Evolutionary conservation across 1,140 invertebrate species (phyloP).

Genomic region (Cryptotermes secundus): DNA sequence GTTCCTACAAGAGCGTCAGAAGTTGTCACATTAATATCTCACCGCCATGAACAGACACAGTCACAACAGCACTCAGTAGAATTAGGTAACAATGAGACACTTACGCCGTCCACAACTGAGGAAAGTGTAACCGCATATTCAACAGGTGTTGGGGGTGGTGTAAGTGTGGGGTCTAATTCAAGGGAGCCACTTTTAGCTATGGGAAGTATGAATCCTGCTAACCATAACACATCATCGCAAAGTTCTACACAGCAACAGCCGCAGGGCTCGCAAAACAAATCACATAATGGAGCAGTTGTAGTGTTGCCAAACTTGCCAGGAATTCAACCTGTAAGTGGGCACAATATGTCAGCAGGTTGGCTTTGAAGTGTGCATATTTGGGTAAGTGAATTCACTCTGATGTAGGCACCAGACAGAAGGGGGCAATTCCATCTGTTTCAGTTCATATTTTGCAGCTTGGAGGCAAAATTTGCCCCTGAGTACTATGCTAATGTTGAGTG

Average conservation of each 20-base stretch:
- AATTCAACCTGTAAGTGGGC: slow-evolving; percentile 62
- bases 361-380: slow-evolving; percentile 47
- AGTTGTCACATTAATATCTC: background rate
- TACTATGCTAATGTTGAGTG: too few species aligned
- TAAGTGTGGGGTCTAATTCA: slow-evolving; percentile 19
- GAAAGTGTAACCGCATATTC: slow-evolving; percentile 49
- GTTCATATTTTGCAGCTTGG: background rate
- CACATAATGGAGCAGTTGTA: slow-evolving; percentile 51
- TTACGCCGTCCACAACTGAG: slow-evolving; percentile 57
- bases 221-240: slow-evolving; percentile 24
- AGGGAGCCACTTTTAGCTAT: background rate
- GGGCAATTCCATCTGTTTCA: background rate
- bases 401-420: background rate
- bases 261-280: slow-evolving; percentile 34
- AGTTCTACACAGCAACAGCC: background rate
- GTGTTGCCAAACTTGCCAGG: slow-evolving; percentile 58
- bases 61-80: slow-evolving; percentile 24
- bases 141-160: slow-evolving; percentile 28
- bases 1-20: slow-evolving; percentile 52
- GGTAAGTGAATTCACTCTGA: background rate
- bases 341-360: slow-evolving; percentile 62
- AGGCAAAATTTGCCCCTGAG: too few species aligned
- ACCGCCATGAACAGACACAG: slow-evolving; percentile 23
- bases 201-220: background rate
- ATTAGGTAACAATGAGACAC: slow-evolving; percentile 25